Evolutionary conservation across 2,888 invertebrate species (phyloP).

Genomic region (Spodoptera littoralis): DNA sequence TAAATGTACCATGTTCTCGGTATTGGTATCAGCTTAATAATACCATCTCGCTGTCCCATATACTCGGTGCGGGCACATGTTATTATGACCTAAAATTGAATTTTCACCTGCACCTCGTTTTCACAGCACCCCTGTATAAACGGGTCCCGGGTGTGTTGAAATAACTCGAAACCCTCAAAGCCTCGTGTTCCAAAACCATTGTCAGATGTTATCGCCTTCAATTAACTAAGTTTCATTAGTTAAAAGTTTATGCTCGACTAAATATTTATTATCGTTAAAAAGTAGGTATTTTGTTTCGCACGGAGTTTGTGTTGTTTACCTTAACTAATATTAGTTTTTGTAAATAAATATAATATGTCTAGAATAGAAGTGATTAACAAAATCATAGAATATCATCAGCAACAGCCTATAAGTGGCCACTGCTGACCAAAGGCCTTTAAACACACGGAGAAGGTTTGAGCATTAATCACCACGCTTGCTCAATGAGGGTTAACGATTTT

Average conservation of each 20-base stretch:
- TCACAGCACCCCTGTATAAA: slow-evolving; percentile 53
- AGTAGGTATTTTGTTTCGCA: too few relatives aligned
- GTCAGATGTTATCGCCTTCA: slow-evolving; percentile 23
- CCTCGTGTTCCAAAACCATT: slow-evolving; percentile 31
- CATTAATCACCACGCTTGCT: too few relatives aligned
- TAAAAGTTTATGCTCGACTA: not conserved
- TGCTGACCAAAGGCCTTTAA: too few relatives aligned
- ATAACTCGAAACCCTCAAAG: slow-evolving; percentile 39
- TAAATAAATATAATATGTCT: too few relatives aligned
- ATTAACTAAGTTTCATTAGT: slow-evolving; percentile 24
- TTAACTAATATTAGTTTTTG: too few relatives aligned
- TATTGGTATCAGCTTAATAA: slow-evolving; percentile 21
- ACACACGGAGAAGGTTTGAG: too few relatives aligned
- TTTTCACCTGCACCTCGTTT: slow-evolving; percentile 48
- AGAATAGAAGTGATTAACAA: too few relatives aligned
- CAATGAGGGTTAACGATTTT: too few relatives aligned
- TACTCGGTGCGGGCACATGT: slow-evolving; percentile 31
- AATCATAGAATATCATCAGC: too few relatives aligned
- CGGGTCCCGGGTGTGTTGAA: slow-evolving; percentile 31
- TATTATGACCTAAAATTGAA: slow-evolving; percentile 56
- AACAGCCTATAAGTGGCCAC: too few relatives aligned
- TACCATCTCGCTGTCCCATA: slow-evolving; percentile 19
- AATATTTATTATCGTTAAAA: too few relatives aligned
- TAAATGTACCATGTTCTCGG: slow-evolving; percentile 9
- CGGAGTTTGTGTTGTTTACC: too few relatives aligned